Conservation (phyloP, 35 echinoderm and acorn worm species). For the Hemicentrotus pulcherrimus region DNA sequence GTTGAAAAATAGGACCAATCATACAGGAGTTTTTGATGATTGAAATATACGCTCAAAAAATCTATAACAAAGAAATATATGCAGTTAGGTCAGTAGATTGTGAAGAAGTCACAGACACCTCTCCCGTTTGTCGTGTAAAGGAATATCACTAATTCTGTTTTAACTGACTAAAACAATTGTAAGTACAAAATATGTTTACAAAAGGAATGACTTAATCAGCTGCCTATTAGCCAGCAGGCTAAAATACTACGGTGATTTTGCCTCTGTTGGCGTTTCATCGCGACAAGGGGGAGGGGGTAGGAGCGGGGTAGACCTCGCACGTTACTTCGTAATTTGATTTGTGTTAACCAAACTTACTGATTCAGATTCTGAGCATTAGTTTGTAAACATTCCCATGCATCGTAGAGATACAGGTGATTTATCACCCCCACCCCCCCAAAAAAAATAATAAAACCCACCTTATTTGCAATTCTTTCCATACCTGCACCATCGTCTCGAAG, state of each 20-base stretch:
- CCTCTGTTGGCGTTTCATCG: too few species aligned
- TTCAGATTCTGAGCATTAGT: not conserved
- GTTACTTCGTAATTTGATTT: not conserved
- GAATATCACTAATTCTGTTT: too few species aligned
- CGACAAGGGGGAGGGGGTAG: too few species aligned
- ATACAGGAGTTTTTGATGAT: not conserved
- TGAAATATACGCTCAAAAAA: not conserved
- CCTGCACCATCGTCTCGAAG: slow-evolving; percentile 15
- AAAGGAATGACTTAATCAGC: too few species aligned
- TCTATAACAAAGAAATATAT: not conserved
- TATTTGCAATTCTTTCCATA: not conserved
- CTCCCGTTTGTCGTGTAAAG: too few species aligned
- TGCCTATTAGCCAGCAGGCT: too few species aligned
- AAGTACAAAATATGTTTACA: too few species aligned
- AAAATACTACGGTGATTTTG: too few species aligned
- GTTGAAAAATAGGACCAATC: not conserved
- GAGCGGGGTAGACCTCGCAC: not conserved
- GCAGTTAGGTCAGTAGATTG: too few species aligned
- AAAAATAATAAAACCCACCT: too few species aligned
- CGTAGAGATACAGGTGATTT: not conserved
- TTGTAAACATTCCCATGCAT: not conserved
- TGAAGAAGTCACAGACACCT: too few species aligned
- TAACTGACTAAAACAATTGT: too few species aligned
- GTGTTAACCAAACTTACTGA: not conserved
- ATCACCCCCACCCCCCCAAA: not conserved